Conservation (phyloP, 2,888 invertebrate species). For the Erebia epiphron region DNA sequence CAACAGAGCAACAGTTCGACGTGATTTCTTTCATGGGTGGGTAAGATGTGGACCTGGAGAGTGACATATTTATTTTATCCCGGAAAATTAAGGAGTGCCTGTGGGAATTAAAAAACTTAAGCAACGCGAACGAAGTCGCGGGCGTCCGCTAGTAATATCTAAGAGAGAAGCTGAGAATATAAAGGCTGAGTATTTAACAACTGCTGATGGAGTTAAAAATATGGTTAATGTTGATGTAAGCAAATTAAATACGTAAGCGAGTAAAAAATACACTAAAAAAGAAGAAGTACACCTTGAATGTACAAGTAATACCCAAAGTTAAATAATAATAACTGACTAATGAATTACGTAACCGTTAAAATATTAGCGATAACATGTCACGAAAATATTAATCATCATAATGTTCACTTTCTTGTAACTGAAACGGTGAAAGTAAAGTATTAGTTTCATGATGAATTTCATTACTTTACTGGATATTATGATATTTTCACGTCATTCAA, state of each 20-base stretch:
- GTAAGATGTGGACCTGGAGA: too few species aligned
- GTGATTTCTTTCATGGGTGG: too few species aligned
- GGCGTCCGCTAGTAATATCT: not conserved
- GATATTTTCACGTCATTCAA: not conserved
- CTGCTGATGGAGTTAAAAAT: not conserved
- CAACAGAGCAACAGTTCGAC: too few species aligned
- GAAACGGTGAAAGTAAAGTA: conserved; percentile 17
- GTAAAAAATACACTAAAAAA: not conserved
- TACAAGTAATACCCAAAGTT: not conserved
- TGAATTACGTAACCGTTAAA: not conserved
- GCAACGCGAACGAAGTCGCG: too few species aligned
- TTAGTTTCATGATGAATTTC: conserved; percentile 5
- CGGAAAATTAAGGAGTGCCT: too few species aligned
- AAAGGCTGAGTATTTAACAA: not conserved
- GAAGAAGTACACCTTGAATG: not conserved
- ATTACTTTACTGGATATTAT: not conserved
- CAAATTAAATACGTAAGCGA: not conserved
- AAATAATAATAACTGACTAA: not conserved
- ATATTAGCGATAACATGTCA: conserved; percentile 17
- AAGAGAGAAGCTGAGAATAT: not conserved
- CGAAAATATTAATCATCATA: conserved; percentile 20
- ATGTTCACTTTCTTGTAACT: conserved; percentile 20
- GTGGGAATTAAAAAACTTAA: too few species aligned
- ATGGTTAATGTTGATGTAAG: not conserved
- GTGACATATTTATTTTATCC: too few species aligned